Evolutionary conservation across 1,140 invertebrate species (phyloP).

Genomic region (Berghia stephanieae): DNA sequence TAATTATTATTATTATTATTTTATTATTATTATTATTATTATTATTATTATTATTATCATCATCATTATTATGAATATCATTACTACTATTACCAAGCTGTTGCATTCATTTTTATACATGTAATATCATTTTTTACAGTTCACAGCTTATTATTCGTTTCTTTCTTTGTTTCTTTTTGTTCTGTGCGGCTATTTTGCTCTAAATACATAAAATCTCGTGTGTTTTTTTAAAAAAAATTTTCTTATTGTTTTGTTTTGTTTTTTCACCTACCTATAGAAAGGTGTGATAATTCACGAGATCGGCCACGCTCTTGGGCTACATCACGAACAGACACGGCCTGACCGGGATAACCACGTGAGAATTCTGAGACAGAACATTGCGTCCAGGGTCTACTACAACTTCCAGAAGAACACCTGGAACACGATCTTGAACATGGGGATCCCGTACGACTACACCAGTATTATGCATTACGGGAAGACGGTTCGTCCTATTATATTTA

Average conservation of each 20-base stretch:
- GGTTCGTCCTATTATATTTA: constrained; percentile 27
- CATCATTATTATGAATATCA: too few species aligned
- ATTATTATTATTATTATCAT: constrained; percentile 4
- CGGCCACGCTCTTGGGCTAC: constrained; percentile 72
- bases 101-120: constrained; percentile 9
- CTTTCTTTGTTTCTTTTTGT: neutral
- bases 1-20: neutral
- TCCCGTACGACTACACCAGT: constrained; percentile 86
- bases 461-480: constrained; percentile 92
- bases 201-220: neutral
- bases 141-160: neutral
- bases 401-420: constrained; percentile 94
- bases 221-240: neutral
- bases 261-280: constrained; percentile 39
- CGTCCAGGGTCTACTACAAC: constrained; percentile 79
- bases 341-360: constrained; percentile 63
- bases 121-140: neutral
- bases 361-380: constrained; percentile 57
- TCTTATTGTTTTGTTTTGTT: neutral
- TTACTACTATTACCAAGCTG: neutral
- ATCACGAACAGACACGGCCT: constrained; percentile 65
- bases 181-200: neutral
- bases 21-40: neutral
- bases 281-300: constrained; percentile 50
- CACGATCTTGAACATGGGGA: constrained; percentile 91